Evolutionary conservation across 2,797 vertebrate species (phyloP).

Genomic region (Hipposideros larvatus): DNA sequence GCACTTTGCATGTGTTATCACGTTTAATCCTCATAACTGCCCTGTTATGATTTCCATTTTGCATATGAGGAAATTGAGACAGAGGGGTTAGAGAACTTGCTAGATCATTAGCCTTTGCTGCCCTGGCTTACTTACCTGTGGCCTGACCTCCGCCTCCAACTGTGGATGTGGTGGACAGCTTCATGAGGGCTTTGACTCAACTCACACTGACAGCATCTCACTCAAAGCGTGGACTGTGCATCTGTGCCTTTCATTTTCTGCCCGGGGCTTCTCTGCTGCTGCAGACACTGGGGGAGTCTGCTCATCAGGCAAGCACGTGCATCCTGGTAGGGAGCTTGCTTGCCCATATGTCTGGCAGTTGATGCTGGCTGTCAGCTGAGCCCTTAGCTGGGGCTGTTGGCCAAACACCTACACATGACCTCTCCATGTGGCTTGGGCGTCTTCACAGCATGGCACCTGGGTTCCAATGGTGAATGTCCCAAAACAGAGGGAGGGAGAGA

Average conservation of each 20-base stretch:
- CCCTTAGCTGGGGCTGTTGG: not conserved
- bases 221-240: too few relatives aligned
- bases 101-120: not conserved
- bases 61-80: conserved; percentile 42
- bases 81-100: not conserved
- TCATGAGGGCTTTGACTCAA: not conserved
- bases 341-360: not conserved
- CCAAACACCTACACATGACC: not conserved
- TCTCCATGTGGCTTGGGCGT: not conserved
- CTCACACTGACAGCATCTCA: not conserved
- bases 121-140: not conserved
- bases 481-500: not conserved
- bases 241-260: conserved; percentile 9
- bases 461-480: not conserved
- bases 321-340: not conserved
- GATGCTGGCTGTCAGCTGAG: not conserved
- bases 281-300: not conserved
- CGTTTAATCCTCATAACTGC: not conserved
- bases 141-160: not conserved
- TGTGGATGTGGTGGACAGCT: not conserved
- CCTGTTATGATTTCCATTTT: conserved; percentile 19
- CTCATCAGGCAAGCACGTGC: not conserved
- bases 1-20: not conserved
- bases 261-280: not conserved
- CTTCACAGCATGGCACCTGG: not conserved